Evolutionary conservation across 2,888 invertebrate genomes (phyloP).

Genomic region (Gonocerus acuteangulatus): DNA sequence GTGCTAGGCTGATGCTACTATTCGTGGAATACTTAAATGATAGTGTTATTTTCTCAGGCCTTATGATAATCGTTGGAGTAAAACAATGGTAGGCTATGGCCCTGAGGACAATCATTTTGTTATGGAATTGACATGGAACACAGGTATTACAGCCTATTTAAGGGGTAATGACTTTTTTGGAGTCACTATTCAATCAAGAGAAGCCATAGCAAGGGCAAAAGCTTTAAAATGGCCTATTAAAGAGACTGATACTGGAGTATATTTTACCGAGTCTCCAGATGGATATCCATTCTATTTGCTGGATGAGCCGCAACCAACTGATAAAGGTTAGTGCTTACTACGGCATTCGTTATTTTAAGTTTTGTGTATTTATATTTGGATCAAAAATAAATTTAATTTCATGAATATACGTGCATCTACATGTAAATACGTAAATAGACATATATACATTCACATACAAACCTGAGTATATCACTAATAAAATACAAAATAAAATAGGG

Average conservation of each 20-base stretch:
- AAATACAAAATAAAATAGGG: no score
- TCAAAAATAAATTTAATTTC: not conserved
- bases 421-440: no score
- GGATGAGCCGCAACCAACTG: constrained; percentile 59
- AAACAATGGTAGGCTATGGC: constrained; percentile 98
- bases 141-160: constrained; percentile 80
- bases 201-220: constrained; percentile 65
- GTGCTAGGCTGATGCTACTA: no score
- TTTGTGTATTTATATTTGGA: not conserved
- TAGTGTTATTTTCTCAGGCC: constrained; percentile 62
- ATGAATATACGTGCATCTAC: not conserved
- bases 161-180: constrained; percentile 78
- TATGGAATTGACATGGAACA: constrained; percentile 94
- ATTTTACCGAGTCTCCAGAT: constrained; percentile 74
- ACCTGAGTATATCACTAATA: no score
- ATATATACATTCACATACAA: no score
- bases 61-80: constrained; percentile 96
- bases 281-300: constrained; percentile 81
- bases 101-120: constrained; percentile 92
- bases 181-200: constrained; percentile 72
- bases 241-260: constrained; percentile 53
- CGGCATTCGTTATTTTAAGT: not conserved
- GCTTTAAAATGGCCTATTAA: constrained; percentile 63
- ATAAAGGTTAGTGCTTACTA: constrained; percentile 54
- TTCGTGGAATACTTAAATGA: no score